Evolutionary conservation across 2,888 invertebrate genomes (phyloP).

Genomic region (Hedychridium roseum): DNA sequence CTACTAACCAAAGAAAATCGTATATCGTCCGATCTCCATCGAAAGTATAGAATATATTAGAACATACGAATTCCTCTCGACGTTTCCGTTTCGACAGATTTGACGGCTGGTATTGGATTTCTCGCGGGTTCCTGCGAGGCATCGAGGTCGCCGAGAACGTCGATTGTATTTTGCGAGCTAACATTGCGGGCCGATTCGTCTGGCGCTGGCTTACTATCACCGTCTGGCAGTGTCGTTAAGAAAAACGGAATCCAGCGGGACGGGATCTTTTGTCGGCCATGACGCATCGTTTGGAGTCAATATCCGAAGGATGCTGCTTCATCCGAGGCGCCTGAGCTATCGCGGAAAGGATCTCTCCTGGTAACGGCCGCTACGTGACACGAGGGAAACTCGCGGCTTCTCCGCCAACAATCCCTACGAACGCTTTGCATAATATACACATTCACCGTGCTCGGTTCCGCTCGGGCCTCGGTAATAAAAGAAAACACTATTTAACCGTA

Average conservation of each 20-base stretch:
- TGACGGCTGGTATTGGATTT: no score
- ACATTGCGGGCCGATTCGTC: slow-evolving; percentile 21
- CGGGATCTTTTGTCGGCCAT: slow-evolving; percentile 22
- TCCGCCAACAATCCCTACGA: slow-evolving; percentile 27
- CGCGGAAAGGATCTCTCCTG: slow-evolving; percentile 33
- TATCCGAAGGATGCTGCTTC: slow-evolving; percentile 40
- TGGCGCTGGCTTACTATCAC: slow-evolving; percentile 21
- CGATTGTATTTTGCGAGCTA: no score
- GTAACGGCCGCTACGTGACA: slow-evolving; percentile 46
- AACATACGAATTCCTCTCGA: no score
- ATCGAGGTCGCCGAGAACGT: no score
- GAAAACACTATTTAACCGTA: slow-evolving; percentile 9
- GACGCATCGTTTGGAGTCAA: slow-evolving; percentile 32
- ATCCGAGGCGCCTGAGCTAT: slow-evolving; percentile 33
- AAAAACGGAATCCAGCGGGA: slow-evolving; percentile 22
- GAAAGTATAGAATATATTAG: no score
- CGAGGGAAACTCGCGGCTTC: slow-evolving; percentile 18
- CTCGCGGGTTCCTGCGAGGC: no score
- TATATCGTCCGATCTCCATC: no score
- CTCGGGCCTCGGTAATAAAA: slow-evolving; percentile 1
- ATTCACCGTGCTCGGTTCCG: slow-evolving; percentile 25
- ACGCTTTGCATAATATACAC: slow-evolving; percentile 52
- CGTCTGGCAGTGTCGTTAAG: slow-evolving; percentile 21
- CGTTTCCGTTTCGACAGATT: no score
- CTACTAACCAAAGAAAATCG: no score